Evolutionary conservation across 2,797 vertebrate species (phyloP).

Genomic region (Tinamus major): DNA sequence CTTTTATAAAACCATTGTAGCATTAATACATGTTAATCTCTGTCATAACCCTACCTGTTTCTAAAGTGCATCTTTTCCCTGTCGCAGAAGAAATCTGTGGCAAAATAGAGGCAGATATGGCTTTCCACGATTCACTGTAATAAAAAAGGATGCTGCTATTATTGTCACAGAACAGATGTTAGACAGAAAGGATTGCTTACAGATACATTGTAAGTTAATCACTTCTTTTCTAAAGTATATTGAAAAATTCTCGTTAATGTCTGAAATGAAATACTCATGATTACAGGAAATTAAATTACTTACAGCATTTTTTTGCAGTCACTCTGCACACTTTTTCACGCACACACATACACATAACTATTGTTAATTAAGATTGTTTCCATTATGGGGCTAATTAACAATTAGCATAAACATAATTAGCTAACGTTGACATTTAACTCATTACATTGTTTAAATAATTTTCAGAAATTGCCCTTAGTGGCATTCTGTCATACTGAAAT

Average conservation of each 20-base stretch:
- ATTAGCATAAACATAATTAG: constrained; percentile 99
- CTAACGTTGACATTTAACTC: constrained; percentile 94
- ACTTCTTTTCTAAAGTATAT: constrained; percentile 41
- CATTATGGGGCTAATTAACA: constrained; percentile 98
- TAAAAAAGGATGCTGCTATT: neutral
- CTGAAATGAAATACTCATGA: constrained; percentile 83
- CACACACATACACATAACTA: constrained; percentile 80
- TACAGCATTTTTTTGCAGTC: constrained; percentile 74
- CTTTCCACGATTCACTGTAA: neutral
- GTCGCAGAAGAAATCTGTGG: constrained; percentile 6
- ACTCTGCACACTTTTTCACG: neutral
- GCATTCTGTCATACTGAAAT: constrained; percentile 91
- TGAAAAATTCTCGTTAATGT: constrained; percentile 44
- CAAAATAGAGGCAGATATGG: neutral
- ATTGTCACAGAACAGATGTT: constrained; percentile 9
- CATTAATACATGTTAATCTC: constrained; percentile 14
- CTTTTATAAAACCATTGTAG: neutral
- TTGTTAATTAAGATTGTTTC: constrained; percentile 97
- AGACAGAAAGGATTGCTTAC: constrained; percentile 16
- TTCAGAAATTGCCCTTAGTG: constrained; percentile 92
- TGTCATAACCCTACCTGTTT: constrained; percentile 4
- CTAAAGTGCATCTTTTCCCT: neutral
- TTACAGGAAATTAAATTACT: constrained; percentile 81
- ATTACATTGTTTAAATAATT: constrained; percentile 97
- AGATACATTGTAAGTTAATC: constrained; percentile 45